Conservation (phyloP, 2,797 vertebrate species). For the Scleropages formosus region DNA sequence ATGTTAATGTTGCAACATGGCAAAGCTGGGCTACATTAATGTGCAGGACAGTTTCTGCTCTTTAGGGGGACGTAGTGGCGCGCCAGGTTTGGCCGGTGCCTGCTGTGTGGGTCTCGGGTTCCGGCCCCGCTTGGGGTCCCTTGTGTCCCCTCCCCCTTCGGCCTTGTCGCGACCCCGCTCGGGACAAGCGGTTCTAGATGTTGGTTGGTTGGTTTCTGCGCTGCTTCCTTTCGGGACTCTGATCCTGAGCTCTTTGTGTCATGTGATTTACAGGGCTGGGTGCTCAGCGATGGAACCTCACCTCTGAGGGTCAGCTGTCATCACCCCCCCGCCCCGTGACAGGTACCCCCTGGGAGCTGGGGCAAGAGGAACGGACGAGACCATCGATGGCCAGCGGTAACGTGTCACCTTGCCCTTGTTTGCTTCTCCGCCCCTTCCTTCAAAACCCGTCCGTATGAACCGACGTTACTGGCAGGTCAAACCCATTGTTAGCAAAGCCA, state of each 20-base stretch:
- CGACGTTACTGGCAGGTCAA: no score
- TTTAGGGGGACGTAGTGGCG: neutral
- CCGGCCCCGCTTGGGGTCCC: no score
- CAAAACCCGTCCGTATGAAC: no score
- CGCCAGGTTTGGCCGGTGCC: slow-evolving; percentile 3
- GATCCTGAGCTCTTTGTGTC: neutral
- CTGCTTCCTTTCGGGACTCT: neutral
- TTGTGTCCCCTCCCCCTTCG: slow-evolving; percentile 17
- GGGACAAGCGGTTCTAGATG: no score
- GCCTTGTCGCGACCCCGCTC: no score
- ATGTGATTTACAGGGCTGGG: slow-evolving; percentile 58
- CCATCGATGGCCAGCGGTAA: slow-evolving; percentile 85
- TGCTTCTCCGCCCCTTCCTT: neutral
- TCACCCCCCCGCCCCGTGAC: slow-evolving; percentile 47
- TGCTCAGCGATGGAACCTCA: slow-evolving; percentile 51
- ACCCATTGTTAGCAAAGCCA: neutral
- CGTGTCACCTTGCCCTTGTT: neutral
- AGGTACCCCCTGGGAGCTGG: slow-evolving; percentile 54
- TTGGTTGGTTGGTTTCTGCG: no score
- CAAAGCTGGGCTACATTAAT: no score
- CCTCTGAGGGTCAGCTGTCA: slow-evolving; percentile 47
- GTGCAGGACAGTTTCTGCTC: no score
- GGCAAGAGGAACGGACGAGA: slow-evolving; percentile 56
- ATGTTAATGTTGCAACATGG: no score
- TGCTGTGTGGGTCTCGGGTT: slow-evolving; percentile 11